phyloP scores from a whole-genome alignment of 2,888 invertebrate species.

The Deroplatys truncata region DNA sequence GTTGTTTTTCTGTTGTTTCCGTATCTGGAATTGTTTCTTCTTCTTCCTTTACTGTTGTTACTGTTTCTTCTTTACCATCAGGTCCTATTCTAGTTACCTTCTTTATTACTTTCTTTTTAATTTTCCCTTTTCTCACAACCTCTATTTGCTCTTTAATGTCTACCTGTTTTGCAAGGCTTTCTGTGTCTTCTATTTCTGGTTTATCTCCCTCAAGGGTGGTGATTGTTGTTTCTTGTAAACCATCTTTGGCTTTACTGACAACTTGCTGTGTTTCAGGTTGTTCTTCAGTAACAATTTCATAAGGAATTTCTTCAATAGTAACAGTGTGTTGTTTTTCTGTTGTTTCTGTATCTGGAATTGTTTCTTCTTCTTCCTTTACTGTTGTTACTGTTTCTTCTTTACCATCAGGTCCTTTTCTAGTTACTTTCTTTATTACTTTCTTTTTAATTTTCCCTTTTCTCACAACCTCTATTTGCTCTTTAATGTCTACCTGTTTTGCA shows the following conservation, averaged over 20 bases:
- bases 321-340: not conserved
- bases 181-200: no score
- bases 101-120: slow-evolving; percentile 17
- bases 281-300: not conserved
- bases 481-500: not conserved
- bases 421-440: slow-evolving; percentile 21
- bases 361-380: slow-evolving; percentile 2
- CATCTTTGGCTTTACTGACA: not conserved
- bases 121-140: slow-evolving; percentile 4
- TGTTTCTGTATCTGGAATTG: not conserved
- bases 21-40: not conserved
- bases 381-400: slow-evolving; percentile 16
- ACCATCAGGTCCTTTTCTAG: not conserved
- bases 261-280: not conserved
- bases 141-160: not conserved
- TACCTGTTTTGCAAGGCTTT: not conserved
- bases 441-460: slow-evolving; percentile 4
- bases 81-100: slow-evolving; percentile 8
- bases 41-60: slow-evolving; percentile 8
- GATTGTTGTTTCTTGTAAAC: not conserved
- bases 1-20: not conserved
- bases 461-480: not conserved
- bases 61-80: slow-evolving; percentile 17
- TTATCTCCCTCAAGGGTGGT: not conserved
- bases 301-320: not conserved